Conservation (phyloP, 2,113 vertebrate genomes). For the Podiceps cristatus region DNA sequence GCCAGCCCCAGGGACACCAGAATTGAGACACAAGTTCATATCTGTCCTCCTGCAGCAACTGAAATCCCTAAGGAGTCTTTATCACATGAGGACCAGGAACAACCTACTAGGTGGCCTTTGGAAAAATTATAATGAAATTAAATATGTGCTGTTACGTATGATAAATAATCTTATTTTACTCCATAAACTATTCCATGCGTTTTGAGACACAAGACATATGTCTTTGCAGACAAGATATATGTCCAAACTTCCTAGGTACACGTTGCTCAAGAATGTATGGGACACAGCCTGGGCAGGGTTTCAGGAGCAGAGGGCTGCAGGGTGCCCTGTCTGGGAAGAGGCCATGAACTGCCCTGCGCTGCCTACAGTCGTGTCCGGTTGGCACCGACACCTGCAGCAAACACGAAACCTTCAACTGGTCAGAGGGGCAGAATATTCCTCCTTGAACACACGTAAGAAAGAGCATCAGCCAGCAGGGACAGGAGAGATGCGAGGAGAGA, state of each 20-base stretch:
- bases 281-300: background rate
- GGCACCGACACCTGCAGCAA: accelerated
- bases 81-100: background rate
- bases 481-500: background rate
- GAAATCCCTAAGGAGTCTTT: background rate
- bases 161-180: background rate
- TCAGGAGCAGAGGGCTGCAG: background rate
- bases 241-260: background rate
- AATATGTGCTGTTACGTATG: background rate
- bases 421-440: background rate
- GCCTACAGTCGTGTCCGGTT: accelerated
- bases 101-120: background rate
- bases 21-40: background rate
- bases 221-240: background rate
- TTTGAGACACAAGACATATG: background rate
- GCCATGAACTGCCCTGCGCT: background rate
- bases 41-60: background rate
- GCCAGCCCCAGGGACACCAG: background rate
- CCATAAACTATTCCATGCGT: background rate
- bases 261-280: background rate
- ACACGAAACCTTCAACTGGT: background rate
- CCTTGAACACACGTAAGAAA: background rate
- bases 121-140: background rate
- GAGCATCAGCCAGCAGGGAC: background rate
- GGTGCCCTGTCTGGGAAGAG: background rate